Conservation (phyloP, 2,113 vertebrate genomes). For the Brachyistius frenatus region DNA sequence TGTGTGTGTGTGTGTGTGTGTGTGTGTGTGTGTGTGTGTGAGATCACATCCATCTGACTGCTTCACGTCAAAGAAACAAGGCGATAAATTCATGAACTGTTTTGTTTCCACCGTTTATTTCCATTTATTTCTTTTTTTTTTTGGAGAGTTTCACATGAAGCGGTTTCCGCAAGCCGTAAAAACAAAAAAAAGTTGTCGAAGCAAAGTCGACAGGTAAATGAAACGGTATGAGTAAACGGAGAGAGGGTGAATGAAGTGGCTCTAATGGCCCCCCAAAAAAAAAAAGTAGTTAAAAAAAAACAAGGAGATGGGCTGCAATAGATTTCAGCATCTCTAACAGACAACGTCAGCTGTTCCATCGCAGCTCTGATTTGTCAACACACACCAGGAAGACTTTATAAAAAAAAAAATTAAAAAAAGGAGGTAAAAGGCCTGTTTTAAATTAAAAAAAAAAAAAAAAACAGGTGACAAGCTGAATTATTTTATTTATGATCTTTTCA, state of each 20-base stretch:
- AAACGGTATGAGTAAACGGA: constrained; percentile 58
- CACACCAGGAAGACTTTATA: constrained; percentile 5
- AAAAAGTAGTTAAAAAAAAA: neutral
- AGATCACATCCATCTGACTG: constrained; percentile 35
- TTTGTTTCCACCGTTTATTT: constrained; percentile 9
- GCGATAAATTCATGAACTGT: constrained; percentile 29
- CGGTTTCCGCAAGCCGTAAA: neutral
- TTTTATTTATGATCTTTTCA: too few relatives aligned
- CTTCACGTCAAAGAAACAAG: constrained; percentile 42
- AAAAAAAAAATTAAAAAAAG: too few relatives aligned
- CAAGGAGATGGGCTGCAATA: constrained; percentile 61
- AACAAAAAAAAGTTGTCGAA: constrained; percentile 56
- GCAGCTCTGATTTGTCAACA: constrained; percentile 31
- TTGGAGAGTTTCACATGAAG: constrained; percentile 25
- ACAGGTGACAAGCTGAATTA: too few relatives aligned
- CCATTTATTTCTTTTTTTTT: constrained; percentile 9
- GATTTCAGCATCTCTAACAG: constrained; percentile 37
- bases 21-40: constrained; percentile 17
- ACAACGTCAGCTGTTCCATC: constrained; percentile 48
- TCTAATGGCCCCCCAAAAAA: constrained; percentile 49
- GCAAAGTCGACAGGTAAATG: constrained; percentile 66
- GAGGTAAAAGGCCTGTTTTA: constrained; percentile 4
- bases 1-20: too few relatives aligned
- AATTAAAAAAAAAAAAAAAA: neutral
- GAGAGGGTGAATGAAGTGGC: constrained; percentile 59